Percentiles rank a stretch among this genome's conserved stretches.
Conservation (phyloP, 2,113 vertebrate species). For the Anhinga anhinga region DNA sequence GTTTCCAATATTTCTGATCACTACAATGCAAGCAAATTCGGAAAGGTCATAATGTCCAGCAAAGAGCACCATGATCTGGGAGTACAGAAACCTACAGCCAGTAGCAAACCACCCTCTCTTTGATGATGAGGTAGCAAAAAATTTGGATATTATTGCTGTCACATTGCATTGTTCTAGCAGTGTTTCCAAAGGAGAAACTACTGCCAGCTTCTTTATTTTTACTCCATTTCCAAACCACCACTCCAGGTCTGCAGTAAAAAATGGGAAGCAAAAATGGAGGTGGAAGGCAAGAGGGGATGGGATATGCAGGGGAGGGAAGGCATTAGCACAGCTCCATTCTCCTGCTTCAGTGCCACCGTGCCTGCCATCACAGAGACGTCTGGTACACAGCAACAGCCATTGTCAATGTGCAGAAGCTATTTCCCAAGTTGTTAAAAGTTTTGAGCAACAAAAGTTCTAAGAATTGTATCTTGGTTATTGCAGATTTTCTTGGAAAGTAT, state of each 20-base stretch:
- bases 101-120: neutral
- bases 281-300: neutral
- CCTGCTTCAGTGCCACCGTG: rapidly evolving
- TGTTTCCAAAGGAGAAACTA: neutral
- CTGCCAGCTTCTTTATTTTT: too few relatives aligned
- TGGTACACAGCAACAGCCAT: neutral
- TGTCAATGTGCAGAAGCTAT: rapidly evolving
- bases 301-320: neutral
- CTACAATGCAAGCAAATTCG: neutral
- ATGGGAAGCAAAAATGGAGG: neutral
- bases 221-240: neutral
- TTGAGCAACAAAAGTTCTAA: neutral
- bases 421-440: neutral
- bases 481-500: neutral
- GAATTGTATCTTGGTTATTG: neutral
- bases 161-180: neutral
- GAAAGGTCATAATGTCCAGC: too few relatives aligned
- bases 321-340: neutral
- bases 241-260: neutral
- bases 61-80: neutral
- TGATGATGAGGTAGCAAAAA: neutral
- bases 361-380: neutral
- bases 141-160: neutral
- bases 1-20: neutral
- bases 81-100: rapidly evolving